Evolutionary conservation across 1,140 invertebrate species (phyloP).

Genomic region (Brachionus sp.): DNA sequence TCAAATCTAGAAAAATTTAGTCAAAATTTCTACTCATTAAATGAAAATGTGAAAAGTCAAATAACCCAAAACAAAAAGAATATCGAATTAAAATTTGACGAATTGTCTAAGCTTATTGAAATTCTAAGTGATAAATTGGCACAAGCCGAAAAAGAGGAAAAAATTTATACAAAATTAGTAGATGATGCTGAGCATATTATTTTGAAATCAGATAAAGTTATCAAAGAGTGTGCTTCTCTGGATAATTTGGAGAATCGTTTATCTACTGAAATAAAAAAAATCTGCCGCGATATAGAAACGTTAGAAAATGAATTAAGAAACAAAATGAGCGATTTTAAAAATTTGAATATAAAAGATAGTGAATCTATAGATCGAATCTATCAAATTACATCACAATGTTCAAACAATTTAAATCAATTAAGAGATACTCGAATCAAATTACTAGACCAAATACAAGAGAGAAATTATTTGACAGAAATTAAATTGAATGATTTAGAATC

Average conservation of each 20-base stretch:
- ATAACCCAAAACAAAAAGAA: neutral
- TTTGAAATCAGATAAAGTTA: neutral
- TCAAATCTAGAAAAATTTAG: neutral
- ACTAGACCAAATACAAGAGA: neutral
- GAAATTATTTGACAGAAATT: neutral
- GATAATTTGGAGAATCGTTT: neutral
- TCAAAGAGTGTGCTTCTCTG: neutral
- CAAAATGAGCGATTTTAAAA: neutral
- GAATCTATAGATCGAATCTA: neutral
- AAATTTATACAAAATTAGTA: neutral
- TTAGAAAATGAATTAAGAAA: neutral
- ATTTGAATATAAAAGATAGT: neutral
- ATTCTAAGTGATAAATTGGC: neutral
- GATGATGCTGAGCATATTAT: neutral
- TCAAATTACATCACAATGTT: neutral
- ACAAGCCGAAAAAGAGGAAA: neutral
- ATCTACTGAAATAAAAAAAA: neutral
- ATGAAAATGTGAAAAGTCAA: neutral
- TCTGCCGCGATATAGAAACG: neutral
- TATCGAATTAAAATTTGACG: neutral
- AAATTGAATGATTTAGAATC: slow-evolving; percentile 18
- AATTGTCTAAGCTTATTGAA: neutral
- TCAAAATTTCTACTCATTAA: neutral
- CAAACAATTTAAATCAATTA: neutral
- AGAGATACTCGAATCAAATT: slow-evolving; percentile 5